Base-by-base conservation (phyloP, 2,113 vertebrate species). In the Gobiocypris rarus region DNA sequence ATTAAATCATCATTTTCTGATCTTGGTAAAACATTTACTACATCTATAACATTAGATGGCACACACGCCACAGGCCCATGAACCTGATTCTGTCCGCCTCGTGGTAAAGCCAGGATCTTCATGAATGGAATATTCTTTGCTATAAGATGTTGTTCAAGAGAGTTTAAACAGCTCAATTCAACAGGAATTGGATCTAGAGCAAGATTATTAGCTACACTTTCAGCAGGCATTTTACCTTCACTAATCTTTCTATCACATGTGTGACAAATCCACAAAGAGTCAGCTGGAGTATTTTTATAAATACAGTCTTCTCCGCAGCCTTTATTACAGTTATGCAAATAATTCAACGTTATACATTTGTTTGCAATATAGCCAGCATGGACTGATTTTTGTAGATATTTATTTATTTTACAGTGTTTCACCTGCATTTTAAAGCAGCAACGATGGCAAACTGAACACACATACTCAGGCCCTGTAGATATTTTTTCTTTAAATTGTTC, bases 41-140 rank as follows among this genome's bases (percentile, higher is more conserved):
- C 34, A 38, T 38, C 34, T 38, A 5, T 38, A 0, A 38, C 34
- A 38, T 38, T 38, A 38, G 34, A 38, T 38, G 34, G 34, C 5
- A 38, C 34, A 38, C 34, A 38, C 0, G 34, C 5, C 0, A 38
- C 5, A 1, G 34, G 34, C 0, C 34, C 34, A 5, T 38, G 34
- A 5, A 38, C 34, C 4, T 5, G 4, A 5, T 38, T 38, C 5
- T 38, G 34, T 5, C 34, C 34, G 34, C 85, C 83, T 45, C 82
- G 82, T 0, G 85, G 85, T 10, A 88, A 80, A 0, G 67, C 56
- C 0, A 75, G 14, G 31, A 85, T 75, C 1, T 61, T 83, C 80
- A 88, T 86, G 3, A 88, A 84, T 1, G 85, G 83, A 3, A 88
- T 88, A 17, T 86, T 19, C 9, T 61, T n/a, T 0, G 50, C 80